A percentile compares a stretch with the other conserved stretches of the same genome.
phyloP scores from a whole-genome alignment of 2,797 vertebrate genomes.

The Cygnus olor region DNA sequence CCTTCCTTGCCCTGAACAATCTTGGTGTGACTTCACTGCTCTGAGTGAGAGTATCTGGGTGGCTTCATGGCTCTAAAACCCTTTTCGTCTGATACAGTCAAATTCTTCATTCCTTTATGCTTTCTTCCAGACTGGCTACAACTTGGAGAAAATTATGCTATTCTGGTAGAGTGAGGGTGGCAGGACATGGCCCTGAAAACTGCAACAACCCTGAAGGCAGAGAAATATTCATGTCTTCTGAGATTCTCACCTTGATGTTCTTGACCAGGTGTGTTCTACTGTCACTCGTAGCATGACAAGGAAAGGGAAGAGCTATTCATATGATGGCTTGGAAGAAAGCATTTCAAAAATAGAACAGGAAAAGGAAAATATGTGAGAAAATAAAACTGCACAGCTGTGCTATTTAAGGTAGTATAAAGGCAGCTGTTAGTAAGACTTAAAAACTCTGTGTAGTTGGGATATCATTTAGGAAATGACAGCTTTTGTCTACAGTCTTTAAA shows the following conservation, averaged over 20 bases:
- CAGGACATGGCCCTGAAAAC: neutral
- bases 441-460: neutral
- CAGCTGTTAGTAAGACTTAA: neutral
- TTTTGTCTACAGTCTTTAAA: neutral
- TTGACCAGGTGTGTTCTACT: neutral
- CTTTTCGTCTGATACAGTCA: neutral
- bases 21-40: neutral
- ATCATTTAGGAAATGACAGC: neutral
- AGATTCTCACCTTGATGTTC: neutral
- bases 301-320: neutral
- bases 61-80: neutral
- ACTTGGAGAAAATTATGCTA: neutral
- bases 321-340: neutral
- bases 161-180: neutral
- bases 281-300: neutral
- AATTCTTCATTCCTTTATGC: neutral
- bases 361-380: neutral
- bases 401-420: neutral
- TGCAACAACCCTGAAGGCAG: rapidly evolving
- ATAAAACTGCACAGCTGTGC: neutral
- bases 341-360: neutral
- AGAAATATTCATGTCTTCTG: neutral
- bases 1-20: neutral
- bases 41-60: no score
- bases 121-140: neutral